Evolutionary conservation across 2,888 invertebrate genomes (phyloP).

Genomic region (Biston betularia): DNA sequence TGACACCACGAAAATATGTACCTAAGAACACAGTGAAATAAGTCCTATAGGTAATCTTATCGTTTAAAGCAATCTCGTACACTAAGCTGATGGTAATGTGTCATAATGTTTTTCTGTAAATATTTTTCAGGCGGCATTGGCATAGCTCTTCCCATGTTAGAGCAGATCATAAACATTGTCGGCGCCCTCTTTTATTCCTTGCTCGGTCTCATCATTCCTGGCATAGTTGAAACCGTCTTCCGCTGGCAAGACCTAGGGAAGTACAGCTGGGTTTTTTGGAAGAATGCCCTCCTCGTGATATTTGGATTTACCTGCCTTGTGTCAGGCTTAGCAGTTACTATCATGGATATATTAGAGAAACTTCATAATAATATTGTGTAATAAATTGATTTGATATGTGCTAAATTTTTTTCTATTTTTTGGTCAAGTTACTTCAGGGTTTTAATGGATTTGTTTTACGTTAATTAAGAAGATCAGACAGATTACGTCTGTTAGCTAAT

Average conservation of each 20-base stretch:
- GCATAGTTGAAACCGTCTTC: constrained; percentile 90
- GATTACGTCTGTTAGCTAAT: too few relatives aligned
- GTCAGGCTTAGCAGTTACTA: constrained; percentile 84
- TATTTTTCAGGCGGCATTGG: constrained; percentile 86
- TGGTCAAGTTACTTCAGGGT: not conserved
- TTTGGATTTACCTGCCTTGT: constrained; percentile 88
- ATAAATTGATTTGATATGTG: constrained; percentile 34
- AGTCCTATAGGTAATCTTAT: too few relatives aligned
- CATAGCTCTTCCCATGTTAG: constrained; percentile 87
- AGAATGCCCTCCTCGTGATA: constrained; percentile 87
- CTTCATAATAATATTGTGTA: constrained; percentile 75
- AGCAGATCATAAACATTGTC: constrained; percentile 80
- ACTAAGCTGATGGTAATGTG: too few relatives aligned
- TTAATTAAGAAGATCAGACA: too few relatives aligned
- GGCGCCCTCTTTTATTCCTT: constrained; percentile 88
- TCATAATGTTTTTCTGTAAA: too few relatives aligned
- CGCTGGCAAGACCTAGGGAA: constrained; percentile 89
- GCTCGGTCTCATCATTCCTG: constrained; percentile 92
- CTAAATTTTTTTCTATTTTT: not conserved
- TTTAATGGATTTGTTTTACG: too few relatives aligned
- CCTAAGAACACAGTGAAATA: too few relatives aligned
- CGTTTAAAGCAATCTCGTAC: too few relatives aligned
- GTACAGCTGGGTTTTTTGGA: constrained; percentile 89
- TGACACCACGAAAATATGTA: too few relatives aligned
- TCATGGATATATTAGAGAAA: constrained; percentile 67